Base-by-base conservation (phyloP, 1,140 invertebrate species). In the Temnothorax nylanderi region DNA sequence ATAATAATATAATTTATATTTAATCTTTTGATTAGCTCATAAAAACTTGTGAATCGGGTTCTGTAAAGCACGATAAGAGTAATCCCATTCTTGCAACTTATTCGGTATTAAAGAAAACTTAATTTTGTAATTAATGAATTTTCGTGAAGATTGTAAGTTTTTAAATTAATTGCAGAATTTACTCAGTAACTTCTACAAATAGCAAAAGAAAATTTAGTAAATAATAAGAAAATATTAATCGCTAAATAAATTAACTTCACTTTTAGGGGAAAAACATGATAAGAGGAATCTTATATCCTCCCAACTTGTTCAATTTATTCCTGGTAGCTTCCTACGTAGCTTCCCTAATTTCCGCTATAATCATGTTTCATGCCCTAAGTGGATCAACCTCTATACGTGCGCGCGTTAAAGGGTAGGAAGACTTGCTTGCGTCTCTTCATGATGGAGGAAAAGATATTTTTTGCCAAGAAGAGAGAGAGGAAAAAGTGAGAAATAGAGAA, bases 401-500 rank as follows among this genome's bases (percentile, higher is more conserved):
- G 54, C 10, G 41, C 54, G 26, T 41, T 62, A 47, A 62, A 74
- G 54, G 26, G 11, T 32, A 8, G 44, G 5, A 56, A 74, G 18
- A 21, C 60, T 34, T 47, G n/a, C 51, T 60, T 32, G 26, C 37
- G 37, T 76, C 72, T 76, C 62, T 80, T 90, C 69, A 82, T 64
- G 51, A 49, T 21, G 51, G 34, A 56, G 84, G 62, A 85, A 90
- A 88, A 90, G 82, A 84, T 90, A 87, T 69, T 88, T 91, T 91
- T 90, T 88, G 58, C 67, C 65, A 26, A 44, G 41, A 37, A 65
- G 34, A 41, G 21, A 72, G 8, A 78, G 7, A 62, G 32, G 37
- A 41, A 6, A 41, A 6, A 72, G 13, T 18, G 18, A 71, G 10
- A 10, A 8, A 26, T 26, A 81, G 16, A 26, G 37, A 21, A 18